Evolutionary conservation across 2,797 vertebrate species (phyloP).

Genomic region (Enteromius afrohamiltoni): DNA sequence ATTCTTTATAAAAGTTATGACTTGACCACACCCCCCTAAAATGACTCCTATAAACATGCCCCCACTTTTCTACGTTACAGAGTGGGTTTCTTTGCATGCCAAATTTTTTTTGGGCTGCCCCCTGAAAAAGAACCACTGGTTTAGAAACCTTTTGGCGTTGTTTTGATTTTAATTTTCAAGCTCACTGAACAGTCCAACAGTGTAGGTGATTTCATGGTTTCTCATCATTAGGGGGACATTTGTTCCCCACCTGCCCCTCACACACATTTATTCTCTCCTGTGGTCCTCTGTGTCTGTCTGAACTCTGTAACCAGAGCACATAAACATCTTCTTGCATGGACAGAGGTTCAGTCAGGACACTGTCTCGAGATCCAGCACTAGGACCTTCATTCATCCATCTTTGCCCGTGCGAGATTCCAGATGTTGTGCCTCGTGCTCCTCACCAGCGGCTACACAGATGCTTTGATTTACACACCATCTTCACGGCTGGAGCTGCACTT

Average conservation of each 20-base stretch:
- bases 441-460: constrained; percentile 21
- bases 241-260: not conserved
- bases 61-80: too few species aligned
- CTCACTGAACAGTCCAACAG: not conserved
- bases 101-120: not conserved
- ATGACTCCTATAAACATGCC: too few species aligned
- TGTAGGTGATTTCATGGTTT: not conserved
- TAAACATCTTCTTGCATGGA: constrained; percentile 48
- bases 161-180: not conserved
- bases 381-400: constrained; percentile 23
- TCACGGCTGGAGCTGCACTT: constrained; percentile 39
- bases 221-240: not conserved
- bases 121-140: not conserved
- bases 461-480: constrained; percentile 56
- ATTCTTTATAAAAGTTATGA: too few species aligned
- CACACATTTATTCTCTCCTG: not conserved
- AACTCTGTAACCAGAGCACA: constrained; percentile 35
- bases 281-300: constrained; percentile 9
- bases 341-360: constrained; percentile 1
- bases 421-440: constrained; percentile 38
- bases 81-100: too few species aligned
- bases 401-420: constrained; percentile 41
- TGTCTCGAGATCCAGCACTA: not conserved
- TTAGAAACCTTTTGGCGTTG: not conserved
- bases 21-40: too few species aligned